phyloP scores from a whole-genome alignment of 2,113 vertebrate species.

The Alectura lathami region DNA sequence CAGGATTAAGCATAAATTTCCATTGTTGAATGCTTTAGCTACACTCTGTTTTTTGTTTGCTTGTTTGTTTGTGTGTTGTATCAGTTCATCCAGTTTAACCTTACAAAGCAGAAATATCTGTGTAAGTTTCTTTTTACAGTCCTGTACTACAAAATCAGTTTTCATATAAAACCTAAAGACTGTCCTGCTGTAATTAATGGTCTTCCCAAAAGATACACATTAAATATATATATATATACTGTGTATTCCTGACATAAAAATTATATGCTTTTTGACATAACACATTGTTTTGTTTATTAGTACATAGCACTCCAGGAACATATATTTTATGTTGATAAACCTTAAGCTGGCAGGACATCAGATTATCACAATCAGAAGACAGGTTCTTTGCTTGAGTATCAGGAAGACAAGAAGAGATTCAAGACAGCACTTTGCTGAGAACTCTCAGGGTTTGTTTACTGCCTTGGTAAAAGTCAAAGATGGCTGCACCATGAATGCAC shows the following conservation, averaged over 20 bases:
- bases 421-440: background rate
- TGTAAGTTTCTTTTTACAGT: background rate
- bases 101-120: background rate
- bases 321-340: background rate
- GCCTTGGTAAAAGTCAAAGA: background rate
- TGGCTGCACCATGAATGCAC: background rate
- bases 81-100: background rate
- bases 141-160: background rate
- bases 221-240: background rate
- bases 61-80: too few species aligned
- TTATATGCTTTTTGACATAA: background rate
- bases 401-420: background rate
- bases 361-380: background rate
- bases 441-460: background rate
- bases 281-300: background rate
- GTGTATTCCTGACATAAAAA: background rate
- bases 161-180: background rate
- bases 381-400: accelerated
- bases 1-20: background rate
- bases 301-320: background rate
- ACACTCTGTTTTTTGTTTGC: background rate
- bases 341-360: background rate
- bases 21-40: background rate
- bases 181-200: background rate
- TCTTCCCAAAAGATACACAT: background rate